phyloP scores from a whole-genome alignment of 92 coral and sea anemone species.

The Micromussa lordhowensis region DNA sequence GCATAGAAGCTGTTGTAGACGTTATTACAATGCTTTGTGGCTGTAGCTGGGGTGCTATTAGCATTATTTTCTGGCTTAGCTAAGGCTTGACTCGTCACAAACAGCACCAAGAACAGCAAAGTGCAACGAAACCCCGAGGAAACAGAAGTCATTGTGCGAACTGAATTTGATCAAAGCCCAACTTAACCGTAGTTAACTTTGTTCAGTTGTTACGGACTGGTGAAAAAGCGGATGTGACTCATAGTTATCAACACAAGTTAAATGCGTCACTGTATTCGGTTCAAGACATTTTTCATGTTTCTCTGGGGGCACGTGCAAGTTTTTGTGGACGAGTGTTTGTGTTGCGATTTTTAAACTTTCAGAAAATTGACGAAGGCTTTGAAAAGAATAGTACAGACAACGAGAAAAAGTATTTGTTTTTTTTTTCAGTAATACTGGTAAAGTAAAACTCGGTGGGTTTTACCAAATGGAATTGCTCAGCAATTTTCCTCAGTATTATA shows the following conservation, averaged over 20 bases:
- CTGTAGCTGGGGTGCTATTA: conserved; percentile 6
- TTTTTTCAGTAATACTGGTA: too few species aligned
- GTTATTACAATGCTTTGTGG: background rate
- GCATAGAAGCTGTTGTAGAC: conserved; percentile 8
- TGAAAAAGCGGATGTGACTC: background rate
- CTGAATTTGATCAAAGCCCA: background rate
- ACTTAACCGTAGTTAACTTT: background rate
- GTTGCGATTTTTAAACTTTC: background rate
- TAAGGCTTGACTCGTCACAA: background rate
- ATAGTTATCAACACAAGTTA: background rate
- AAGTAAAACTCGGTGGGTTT: too few species aligned
- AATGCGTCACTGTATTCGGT: background rate
- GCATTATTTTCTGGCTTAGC: conserved; percentile 1
- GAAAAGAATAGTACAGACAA: too few species aligned
- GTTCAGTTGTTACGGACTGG: conserved; percentile 8
- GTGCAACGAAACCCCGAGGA: background rate
- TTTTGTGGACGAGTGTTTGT: background rate
- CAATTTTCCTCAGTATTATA: too few species aligned
- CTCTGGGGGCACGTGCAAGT: background rate
- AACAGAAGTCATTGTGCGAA: background rate
- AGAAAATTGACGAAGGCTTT: background rate
- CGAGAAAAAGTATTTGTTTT: too few species aligned
- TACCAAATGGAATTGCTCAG: too few species aligned
- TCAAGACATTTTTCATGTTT: background rate
- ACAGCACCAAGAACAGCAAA: background rate